Evolutionary conservation across 2,797 vertebrate genomes (phyloP), one percentile per base, ranked within the genome.

Genomic region (Enteromius treurensis): DNA sequence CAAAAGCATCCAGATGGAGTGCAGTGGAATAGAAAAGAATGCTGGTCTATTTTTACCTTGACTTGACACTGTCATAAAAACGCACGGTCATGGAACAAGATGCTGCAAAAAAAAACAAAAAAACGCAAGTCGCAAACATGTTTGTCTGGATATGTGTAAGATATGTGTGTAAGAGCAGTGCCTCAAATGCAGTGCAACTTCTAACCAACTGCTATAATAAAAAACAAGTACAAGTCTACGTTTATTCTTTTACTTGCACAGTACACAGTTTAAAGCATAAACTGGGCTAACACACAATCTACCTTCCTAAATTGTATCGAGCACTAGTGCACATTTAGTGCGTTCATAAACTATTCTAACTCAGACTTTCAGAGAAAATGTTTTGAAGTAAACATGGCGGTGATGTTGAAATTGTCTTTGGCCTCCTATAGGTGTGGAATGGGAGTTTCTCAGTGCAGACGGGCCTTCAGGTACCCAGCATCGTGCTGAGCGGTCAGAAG

Each of bases 361-460:
- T 11, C 9, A 58, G 23, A n/a, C 55, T 23, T 58, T 58, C 55
- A 23, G 55, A 58, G 4, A 58, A 58, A 58, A 23, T 23, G 53
- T 58, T 23, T 62, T 29, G 6, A 15, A 29, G 26, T 15, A 62
- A 5, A 29, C 2, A 62, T 15, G 60, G 13, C 5, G 5, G 58
- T 62, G 58, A 62, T 3, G 26, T 32, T 64, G 14, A n/a, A 4
- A 1, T 64, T 70, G 51, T 86, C 5, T 86, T 77, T 60, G 51
- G 21, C 3, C 85, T 51, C 75, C 86, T 80, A 19, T 91, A 98
- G 97, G 97, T 98, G 79, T 99, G 97, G 97, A 98, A 97, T 0
- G 97, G 97, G 76, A 97, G 93, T 86, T 99, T 99, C 91, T 96
- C 97, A 0, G 96, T 98, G 67, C 94, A 95, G 5, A 97, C 96